Conservation (phyloP, 2,888 invertebrate genomes). For the Chirona hameri region DNA sequence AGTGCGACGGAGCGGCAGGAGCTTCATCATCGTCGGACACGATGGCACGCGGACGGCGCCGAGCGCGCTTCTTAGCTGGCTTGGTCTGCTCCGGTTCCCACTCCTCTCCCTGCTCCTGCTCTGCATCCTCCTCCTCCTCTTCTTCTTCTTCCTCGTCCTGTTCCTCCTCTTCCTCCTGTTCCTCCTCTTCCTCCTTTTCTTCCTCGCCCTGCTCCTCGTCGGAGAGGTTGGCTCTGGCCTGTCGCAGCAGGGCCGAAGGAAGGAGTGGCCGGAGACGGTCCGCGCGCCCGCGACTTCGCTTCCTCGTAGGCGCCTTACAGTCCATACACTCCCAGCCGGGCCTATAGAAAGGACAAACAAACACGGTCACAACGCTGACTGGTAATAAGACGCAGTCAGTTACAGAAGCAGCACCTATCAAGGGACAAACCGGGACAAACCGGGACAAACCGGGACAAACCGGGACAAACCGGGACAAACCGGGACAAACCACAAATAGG, state of each 20-base stretch:
- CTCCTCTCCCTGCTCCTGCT: constrained; percentile 39
- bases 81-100: constrained; percentile 35
- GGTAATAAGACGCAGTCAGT: too few relatives aligned
- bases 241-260: not conserved
- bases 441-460: too few relatives aligned
- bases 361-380: too few relatives aligned
- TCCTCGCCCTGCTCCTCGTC: not conserved
- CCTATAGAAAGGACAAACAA: not conserved
- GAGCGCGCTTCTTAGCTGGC: constrained; percentile 30
- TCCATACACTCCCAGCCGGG: constrained; percentile 33
- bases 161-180: not conserved
- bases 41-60: not conserved
- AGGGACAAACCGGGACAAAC: too few relatives aligned
- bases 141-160: not conserved
- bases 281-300: not conserved
- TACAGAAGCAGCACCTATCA: too few relatives aligned
- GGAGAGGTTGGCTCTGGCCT: not conserved
- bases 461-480: too few relatives aligned
- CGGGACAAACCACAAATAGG: too few relatives aligned
- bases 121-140: constrained; percentile 29
- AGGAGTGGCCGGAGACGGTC: not conserved
- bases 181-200: not conserved
- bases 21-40: not conserved
- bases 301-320: constrained; percentile 1
- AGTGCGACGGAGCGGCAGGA: not conserved